A percentile compares a stretch with the other conserved stretches of the same genome.
Conservation (phyloP, 2,797 vertebrate genomes). For the Fringilla coelebs region DNA sequence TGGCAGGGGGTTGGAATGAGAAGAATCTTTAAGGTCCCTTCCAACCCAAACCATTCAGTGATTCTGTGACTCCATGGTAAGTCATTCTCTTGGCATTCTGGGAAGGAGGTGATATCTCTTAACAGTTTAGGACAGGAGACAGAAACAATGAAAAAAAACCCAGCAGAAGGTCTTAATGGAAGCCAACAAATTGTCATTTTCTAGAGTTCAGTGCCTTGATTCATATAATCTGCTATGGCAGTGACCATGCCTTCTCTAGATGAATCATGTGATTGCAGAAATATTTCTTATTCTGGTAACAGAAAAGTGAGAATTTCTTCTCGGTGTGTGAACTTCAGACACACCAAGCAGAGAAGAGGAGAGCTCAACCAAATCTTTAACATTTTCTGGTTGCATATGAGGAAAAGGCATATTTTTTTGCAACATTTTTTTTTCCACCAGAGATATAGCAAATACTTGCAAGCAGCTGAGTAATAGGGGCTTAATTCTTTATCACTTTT, state of each 20-base stretch:
- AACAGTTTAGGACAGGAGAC: background rate
- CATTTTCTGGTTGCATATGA: background rate
- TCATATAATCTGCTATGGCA: background rate
- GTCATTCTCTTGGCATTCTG: background rate
- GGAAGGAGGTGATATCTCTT: background rate
- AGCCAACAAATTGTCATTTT: background rate
- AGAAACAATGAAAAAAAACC: background rate
- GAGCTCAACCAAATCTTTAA: background rate
- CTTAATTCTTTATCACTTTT: constrained; percentile 29
- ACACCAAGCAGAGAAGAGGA: background rate
- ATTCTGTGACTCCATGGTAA: background rate
- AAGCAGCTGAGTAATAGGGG: background rate
- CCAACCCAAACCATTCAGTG: background rate
- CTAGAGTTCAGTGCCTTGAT: background rate
- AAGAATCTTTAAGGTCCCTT: background rate
- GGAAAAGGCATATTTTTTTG: background rate
- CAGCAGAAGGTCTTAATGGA: background rate
- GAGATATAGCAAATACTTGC: background rate
- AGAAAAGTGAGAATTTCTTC: background rate
- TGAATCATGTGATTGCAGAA: background rate
- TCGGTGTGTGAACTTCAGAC: background rate
- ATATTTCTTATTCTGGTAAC: accelerated
- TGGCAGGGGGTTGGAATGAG: background rate
- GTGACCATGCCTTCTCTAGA: background rate
- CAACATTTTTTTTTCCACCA: background rate